Base-by-base conservation (phyloP, 1,140 invertebrate species). In the Wasmannia auropunctata region DNA sequence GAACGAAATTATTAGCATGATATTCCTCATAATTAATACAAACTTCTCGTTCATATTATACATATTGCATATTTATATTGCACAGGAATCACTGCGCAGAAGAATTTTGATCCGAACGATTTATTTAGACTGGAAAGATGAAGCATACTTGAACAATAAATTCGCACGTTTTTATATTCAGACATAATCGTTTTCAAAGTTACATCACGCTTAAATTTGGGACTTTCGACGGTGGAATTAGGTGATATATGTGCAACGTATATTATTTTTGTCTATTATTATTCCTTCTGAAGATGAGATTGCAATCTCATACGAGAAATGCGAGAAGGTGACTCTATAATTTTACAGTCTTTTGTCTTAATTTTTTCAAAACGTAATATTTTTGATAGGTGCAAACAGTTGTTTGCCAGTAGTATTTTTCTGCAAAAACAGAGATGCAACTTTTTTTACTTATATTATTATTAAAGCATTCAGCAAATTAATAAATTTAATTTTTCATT, bases 181-280 rank as follows among this genome's bases (percentile, higher is more conserved):
- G 37, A 67, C 14, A 49, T 11, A 67, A 51, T 37, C 1, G n/a
- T 62, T 46, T 65, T 49, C 40, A 79, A 65, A 51, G 28, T 80
- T 67, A 80, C 31, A 34, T 80, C 62, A 80, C 31, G 8, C 16
- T 40, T 40, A 80, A 80, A n/a, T 67, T 67, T 54, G 31, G 43
- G 16, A 80, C 22, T 63, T n/a, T n/a, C 58, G 16, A 65, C 11
- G 5, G 8, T 34, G 8, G 11, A 28, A 58, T 0, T 28, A 22
- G 10, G 3, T 62, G 37, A 67, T 54, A 54, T 37, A 28, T 67
- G 14, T 22, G 14, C 3, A 43, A 34, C 60, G 3, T n/a, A n/a
- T n/a, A n/a, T n/a, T n/a, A n/a, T 31, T 77, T 5, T 2, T 14
- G 28, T 46, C 10, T 4, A 79, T 77, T 34, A 76, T 19, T 40